Base-by-base conservation (phyloP, 2,888 invertebrate species). In the Microplitis deprimator region DNA sequence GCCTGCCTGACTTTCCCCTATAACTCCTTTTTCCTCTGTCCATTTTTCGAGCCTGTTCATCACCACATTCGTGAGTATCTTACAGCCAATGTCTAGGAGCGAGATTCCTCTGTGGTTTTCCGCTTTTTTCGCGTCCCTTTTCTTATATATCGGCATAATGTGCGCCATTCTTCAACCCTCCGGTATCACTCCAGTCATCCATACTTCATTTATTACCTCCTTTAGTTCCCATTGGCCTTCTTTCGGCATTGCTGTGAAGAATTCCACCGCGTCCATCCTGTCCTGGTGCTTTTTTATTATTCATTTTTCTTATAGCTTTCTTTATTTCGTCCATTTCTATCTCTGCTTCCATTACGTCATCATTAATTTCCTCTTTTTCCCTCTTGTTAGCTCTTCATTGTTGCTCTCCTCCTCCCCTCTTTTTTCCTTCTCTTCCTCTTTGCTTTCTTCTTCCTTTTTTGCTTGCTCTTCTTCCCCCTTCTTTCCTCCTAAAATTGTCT, bases 1-100 rank as follows among this genome's bases (percentile, higher is more conserved):
- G 0, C 79, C 80, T 10, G 73, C 77, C 62, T 81, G 80, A 10
- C 41, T 77, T 73, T 79, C 79, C 6, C 10, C 61, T 8, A 77
- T 29, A 0, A 79, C 29, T 6, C 60, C 60, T 5, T 74, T 69
- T 5, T 77, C 50, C 7, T 81, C 72, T 1, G 78, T 61, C 80
- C 72, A 79, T 5, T 50, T 29, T 5, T 41, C 64, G 5, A 76
- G n/a, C 5, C 74, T 65, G 1, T 40, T 50, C 20, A 64, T 62
- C 71, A 73, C 20, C 20, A 20, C 20, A 2, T 20, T 20, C 20
- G 2, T 20, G 0, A 20, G 2, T 20, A 20, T 20, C 64, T 79
- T 76, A 1, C 74, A 76, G 0, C 65, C 78, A 0, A 68, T 17
- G 16, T 79, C 60, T 13, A 75, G 6, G 0, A 76, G 59, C 5